phyloP scores from a whole-genome alignment of 2,888 invertebrate genomes.

The Melanostoma mellinum region DNA sequence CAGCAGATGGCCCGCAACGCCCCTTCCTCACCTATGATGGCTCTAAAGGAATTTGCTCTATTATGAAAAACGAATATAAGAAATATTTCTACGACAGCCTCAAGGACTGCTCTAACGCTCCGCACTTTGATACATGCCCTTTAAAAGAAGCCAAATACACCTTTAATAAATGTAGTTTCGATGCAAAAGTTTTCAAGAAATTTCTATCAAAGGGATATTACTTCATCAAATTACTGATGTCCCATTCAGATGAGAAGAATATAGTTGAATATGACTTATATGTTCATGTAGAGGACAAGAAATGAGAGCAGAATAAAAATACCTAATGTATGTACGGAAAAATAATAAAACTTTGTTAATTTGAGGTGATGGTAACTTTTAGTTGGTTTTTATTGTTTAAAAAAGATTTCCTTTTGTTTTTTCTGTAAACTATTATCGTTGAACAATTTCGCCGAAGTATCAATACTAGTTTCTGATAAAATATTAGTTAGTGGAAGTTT shows the following conservation, averaged over 20 bases:
- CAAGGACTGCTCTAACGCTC: slow-evolving; percentile 77
- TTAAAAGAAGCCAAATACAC: slow-evolving; percentile 74
- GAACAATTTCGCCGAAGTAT: too few relatives aligned
- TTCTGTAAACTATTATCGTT: too few relatives aligned
- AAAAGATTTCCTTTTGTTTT: too few relatives aligned
- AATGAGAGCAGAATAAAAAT: background rate
- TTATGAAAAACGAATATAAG: slow-evolving; percentile 76
- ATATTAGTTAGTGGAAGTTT: too few relatives aligned
- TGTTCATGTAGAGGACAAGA: slow-evolving; percentile 67
- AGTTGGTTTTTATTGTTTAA: too few relatives aligned
- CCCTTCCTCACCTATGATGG: slow-evolving; percentile 67
- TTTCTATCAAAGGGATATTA: slow-evolving; percentile 75
- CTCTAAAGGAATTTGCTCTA: slow-evolving; percentile 73
- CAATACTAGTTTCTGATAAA: too few relatives aligned
- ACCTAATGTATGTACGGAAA: background rate
- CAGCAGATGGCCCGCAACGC: slow-evolving; percentile 64
- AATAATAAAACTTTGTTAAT: too few relatives aligned
- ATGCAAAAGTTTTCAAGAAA: slow-evolving; percentile 71
- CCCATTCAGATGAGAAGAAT: slow-evolving; percentile 63
- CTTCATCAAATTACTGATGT: slow-evolving; percentile 60
- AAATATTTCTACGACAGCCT: slow-evolving; percentile 76
- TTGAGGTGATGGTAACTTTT: too few relatives aligned
- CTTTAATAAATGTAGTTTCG: slow-evolving; percentile 76
- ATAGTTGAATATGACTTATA: slow-evolving; percentile 73
- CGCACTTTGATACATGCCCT: slow-evolving; percentile 77